phyloP scores from a whole-genome alignment of 2,888 invertebrate genomes.

The Meghimatium bilineatum region DNA sequence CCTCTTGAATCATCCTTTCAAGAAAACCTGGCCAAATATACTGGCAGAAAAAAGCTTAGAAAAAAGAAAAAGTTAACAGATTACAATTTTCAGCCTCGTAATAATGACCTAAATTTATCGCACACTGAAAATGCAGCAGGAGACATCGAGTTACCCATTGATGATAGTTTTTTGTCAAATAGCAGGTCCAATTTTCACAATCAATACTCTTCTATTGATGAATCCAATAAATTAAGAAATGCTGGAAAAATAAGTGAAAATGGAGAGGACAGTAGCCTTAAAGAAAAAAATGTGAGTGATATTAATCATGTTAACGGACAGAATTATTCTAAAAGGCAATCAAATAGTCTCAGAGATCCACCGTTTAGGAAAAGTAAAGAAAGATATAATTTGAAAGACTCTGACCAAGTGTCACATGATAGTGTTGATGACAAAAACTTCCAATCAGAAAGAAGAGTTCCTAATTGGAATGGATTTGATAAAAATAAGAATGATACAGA shows the following conservation, averaged over 20 bases:
- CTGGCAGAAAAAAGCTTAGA: conserved; percentile 18
- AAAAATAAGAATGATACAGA: conserved; percentile 23
- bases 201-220: conserved; percentile 6
- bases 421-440: conserved; percentile 14
- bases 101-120: background rate
- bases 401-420: conserved; percentile 8
- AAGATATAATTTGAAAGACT: background rate
- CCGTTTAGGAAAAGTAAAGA: background rate
- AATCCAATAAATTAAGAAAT: conserved; percentile 16
- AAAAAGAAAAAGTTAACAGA: conserved; percentile 38
- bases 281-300: background rate
- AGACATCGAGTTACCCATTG: background rate
- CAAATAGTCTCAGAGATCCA: background rate
- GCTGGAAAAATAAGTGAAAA: conserved; percentile 21
- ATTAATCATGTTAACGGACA: background rate
- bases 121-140: background rate
- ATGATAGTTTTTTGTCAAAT: background rate
- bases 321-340: conserved; percentile 12
- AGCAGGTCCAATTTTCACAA: background rate
- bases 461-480: conserved; percentile 21
- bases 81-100: conserved; percentile 4
- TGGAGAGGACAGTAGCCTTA: background rate
- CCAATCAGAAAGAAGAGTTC: conserved; percentile 25
- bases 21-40: background rate
- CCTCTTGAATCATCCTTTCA: conserved; percentile 57